Evolutionary conservation across 1,140 invertebrate species (phyloP).

Genomic region (Phortica variegata): DNA sequence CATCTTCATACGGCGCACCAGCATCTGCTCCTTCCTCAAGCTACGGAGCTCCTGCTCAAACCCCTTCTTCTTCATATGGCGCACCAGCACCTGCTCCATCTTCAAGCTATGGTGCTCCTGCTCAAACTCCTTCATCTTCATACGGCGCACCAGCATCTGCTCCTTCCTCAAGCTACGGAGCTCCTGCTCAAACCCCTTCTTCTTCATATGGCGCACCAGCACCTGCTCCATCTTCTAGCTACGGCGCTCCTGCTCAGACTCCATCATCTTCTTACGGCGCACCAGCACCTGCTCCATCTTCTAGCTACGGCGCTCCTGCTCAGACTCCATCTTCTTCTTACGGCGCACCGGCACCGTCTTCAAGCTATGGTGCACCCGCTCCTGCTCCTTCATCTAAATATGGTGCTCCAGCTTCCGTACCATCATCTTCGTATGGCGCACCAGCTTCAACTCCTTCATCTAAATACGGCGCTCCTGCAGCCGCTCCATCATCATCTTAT

Average conservation of each 20-base stretch:
- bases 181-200: slow-evolving; percentile 36
- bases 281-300: slow-evolving; percentile 48
- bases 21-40: slow-evolving; percentile 42
- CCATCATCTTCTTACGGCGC: slow-evolving; percentile 47
- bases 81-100: slow-evolving; percentile 32
- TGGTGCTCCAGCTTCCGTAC: slow-evolving; percentile 45
- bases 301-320: slow-evolving; percentile 56
- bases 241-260: slow-evolving; percentile 46
- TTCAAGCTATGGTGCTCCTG: slow-evolving; percentile 24
- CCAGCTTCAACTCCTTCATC: slow-evolving; percentile 30
- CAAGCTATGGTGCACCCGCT: slow-evolving; percentile 40
- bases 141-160: slow-evolving; percentile 49
- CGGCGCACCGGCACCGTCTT: slow-evolving; percentile 46
- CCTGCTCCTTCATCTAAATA: slow-evolving; percentile 53
- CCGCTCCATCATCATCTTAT: slow-evolving; percentile 1
- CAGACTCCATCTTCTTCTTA: slow-evolving; percentile 42
- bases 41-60: slow-evolving; percentile 42
- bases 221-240: slow-evolving; percentile 49
- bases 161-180: slow-evolving; percentile 35
- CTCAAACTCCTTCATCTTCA: slow-evolving; percentile 44
- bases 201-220: slow-evolving; percentile 54
- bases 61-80: slow-evolving; percentile 44
- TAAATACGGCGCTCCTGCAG: slow-evolving; percentile 4
- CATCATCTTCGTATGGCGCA: slow-evolving; percentile 57
- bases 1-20: slow-evolving; percentile 39